Conservation (phyloP, 1,140 invertebrate species). For the Thaumatotibia leucotreta region DNA sequence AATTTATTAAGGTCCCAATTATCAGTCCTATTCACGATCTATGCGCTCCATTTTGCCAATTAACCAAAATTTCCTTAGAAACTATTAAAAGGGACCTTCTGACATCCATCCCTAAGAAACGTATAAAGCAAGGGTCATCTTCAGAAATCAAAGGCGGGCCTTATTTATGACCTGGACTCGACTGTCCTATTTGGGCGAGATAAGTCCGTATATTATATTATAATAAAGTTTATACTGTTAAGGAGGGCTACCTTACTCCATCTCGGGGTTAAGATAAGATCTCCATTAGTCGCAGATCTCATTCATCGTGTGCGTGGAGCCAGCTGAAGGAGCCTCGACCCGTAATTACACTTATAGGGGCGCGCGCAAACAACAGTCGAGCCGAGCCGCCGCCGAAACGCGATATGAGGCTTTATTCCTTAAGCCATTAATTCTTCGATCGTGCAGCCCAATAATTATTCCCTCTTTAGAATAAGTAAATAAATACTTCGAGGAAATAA, state of each 20-base stretch:
- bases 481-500: neutral
- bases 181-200: conserved; percentile 51
- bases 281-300: conserved; percentile 65
- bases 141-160: conserved; percentile 67
- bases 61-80: conserved; percentile 55
- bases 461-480: conserved; percentile 4
- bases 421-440: conserved; percentile 12
- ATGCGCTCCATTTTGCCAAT: conserved; percentile 56
- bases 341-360: conserved; percentile 58
- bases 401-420: conserved; percentile 28
- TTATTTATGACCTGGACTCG: conserved; percentile 70
- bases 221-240: conserved; percentile 58
- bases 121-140: conserved; percentile 56
- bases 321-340: conserved; percentile 35
- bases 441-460: neutral
- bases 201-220: conserved; percentile 56
- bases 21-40: conserved; percentile 28
- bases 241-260: conserved; percentile 57
- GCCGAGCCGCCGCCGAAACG: conserved; percentile 28
- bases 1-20: conserved; percentile 39
- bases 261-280: conserved; percentile 64
- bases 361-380: conserved; percentile 32
- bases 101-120: conserved; percentile 44
- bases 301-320: conserved; percentile 63
- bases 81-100: conserved; percentile 62